Evolutionary conservation across 2,797 vertebrate species (phyloP).

Genomic region (Arctocebus calabarensis): DNA sequence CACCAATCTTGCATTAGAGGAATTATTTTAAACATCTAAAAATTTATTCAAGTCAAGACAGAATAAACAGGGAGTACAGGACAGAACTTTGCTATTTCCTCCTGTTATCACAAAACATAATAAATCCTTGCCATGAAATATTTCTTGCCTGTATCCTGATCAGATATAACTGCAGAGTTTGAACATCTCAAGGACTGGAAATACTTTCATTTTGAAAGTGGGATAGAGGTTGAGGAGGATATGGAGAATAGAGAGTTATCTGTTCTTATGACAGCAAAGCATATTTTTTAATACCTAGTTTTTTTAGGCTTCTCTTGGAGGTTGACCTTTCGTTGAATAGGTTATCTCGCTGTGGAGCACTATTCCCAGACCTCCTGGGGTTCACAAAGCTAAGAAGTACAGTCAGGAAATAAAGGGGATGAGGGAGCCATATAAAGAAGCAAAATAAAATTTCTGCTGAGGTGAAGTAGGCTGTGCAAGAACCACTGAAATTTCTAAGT

Average conservation of each 20-base stretch:
- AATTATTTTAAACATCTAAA: not conserved
- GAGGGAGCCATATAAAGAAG: not conserved
- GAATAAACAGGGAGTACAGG: not conserved
- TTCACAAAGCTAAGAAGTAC: not conserved
- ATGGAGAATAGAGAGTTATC: slow-evolving; percentile 24
- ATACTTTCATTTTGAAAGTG: slow-evolving; percentile 21
- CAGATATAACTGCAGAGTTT: not conserved
- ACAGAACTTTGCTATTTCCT: not conserved
- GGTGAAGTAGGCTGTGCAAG: not conserved
- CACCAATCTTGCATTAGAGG: not conserved
- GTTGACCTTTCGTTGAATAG: slow-evolving; percentile 68
- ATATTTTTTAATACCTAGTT: slow-evolving; percentile 39
- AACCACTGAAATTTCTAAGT: not conserved
- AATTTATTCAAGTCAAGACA: not conserved
- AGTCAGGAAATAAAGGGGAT: slow-evolving; percentile 1
- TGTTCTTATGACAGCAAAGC: not conserved
- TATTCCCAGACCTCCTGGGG: not conserved
- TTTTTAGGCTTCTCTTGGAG: slow-evolving; percentile 6
- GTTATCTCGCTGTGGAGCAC: slow-evolving; percentile 51
- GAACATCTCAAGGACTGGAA: not conserved
- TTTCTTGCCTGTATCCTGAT: not conserved
- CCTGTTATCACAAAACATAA: not conserved
- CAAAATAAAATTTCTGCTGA: slow-evolving; percentile 18
- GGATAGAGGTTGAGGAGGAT: not conserved
- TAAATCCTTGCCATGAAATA: not conserved